Base-by-base conservation (phyloP, 2,797 vertebrate genomes). In the Vultur gryphus region DNA sequence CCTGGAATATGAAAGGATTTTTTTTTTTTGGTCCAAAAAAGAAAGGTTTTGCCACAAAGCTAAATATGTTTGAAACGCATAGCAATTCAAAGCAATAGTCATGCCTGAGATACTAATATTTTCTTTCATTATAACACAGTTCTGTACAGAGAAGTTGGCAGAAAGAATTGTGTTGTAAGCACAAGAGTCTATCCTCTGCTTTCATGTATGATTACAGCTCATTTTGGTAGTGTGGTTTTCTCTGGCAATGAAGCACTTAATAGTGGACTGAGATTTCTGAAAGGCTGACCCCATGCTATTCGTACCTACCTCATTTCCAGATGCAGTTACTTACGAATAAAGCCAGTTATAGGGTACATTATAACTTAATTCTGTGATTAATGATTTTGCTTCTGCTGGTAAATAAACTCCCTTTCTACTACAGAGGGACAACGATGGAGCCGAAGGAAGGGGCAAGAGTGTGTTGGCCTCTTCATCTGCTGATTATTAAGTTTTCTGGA, bases 401-500 rank as follows among this genome's bases (percentile, higher is more conserved):
- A 89, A 85, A 94, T 73, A 93, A 87, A 85, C 54, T 46, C 39
- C 54, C n/a, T 72, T 92, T 58, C 61, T n/a, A 39, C 52, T 71
- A 41, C 59, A 87, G 59, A 67, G 44, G 69, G 75, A 82, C 67
- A 72, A 26, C 0, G 29, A 3, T 59, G 67, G 86, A 89, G 86
- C 84, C 81, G 87, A 79, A 59, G 51, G 28, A 82, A 85, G 84
- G 64, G 75, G 29, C 57, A 78, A 57, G 73, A 79, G 13, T 10
- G 57, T 28, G 23, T 17, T 67, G 64, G 59, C 41, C 57, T 79
- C 75, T 65, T 76, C 76, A 43, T 67, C 65, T 83, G 57, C 49
- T 83, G 71, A 89, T 79, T 80, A 87, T 94, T 82, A 81, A 61
- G 49, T 90, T 94, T 96, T 58, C 82, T 73, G 73, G 62, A 84